Evolutionary conservation across 1,140 invertebrate species (phyloP).

Genomic region (Dermatophagoides farinae): DNA sequence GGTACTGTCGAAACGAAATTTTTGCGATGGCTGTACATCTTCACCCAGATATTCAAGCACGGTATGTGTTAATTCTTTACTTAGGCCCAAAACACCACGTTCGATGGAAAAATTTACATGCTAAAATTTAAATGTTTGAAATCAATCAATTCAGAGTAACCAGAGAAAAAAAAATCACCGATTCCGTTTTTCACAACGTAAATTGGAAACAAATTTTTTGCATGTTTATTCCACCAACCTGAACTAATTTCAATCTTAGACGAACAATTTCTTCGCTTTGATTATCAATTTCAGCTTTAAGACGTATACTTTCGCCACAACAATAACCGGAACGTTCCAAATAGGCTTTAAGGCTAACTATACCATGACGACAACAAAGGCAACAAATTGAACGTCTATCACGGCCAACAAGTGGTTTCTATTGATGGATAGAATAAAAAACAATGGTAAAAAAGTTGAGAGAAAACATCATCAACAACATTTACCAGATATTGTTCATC

Average conservation of each 20-base stretch:
- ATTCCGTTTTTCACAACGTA: neutral
- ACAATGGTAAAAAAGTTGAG: neutral
- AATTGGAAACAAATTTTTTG: neutral
- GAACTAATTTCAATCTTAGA: constrained; percentile 45
- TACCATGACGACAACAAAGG: constrained; percentile 49
- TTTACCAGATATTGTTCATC: constrained; percentile 58
- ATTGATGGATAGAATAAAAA: neutral
- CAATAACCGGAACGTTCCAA: constrained; percentile 56
- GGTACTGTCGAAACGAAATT: constrained; percentile 39
- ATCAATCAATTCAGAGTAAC: no score
- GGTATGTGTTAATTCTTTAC: constrained; percentile 44
- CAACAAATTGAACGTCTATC: constrained; percentile 47
- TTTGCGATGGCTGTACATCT: constrained; percentile 36
- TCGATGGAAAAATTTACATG: constrained; percentile 61
- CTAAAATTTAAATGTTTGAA: constrained; percentile 27
- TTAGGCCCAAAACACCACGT: constrained; percentile 49
- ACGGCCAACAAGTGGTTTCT: constrained; percentile 49
- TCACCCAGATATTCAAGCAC: constrained; percentile 51
- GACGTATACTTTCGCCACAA: constrained; percentile 51
- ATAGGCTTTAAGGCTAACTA: constrained; percentile 42
- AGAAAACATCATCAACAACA: neutral
- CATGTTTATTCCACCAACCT: constrained; percentile 31
- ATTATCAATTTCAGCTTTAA: constrained; percentile 56
- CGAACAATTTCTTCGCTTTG: constrained; percentile 47
- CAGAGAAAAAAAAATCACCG: neutral